Base-by-base conservation (phyloP, 1,140 invertebrate species). In the Drosophila miranda region DNA sequence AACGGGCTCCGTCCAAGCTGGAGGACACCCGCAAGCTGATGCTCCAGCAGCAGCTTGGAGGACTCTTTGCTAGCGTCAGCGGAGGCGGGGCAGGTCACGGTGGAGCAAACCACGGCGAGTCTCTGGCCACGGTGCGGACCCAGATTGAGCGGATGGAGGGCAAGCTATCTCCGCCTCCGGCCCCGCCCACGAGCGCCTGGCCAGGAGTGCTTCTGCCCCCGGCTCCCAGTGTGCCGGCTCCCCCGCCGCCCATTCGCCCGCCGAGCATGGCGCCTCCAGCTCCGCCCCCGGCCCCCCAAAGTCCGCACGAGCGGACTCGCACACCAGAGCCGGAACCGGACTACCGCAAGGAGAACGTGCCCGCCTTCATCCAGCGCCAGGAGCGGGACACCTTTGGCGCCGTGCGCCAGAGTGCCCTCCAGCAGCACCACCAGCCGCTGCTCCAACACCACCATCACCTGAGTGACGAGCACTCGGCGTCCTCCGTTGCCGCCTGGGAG, bases 21-120 rank as follows among this genome's bases (percentile, higher is more conserved):
- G 96, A 97, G 87, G 96, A 97, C 64, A 96, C 96, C 21, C 93
- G 97, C 50, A 96, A 96, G 80, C 91, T 96, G 41, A 94, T 97
- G 92, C 91, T 98, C 14, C 96, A 98, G 80, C 94, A 96, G 75
- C 96, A 98, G 92, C 91, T 98, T 28, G 94, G 95, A 79, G 94
- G 93, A 42, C 77, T 82, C 56, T 90, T 92, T 68, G 71, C 64
- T 48, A 81, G 73, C 50, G 87, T 77, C 21, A 70, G 26, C 8
- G 42, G 52, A 2, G 63, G 45, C 1, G 61, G 48, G 4, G 21
- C 9, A 9, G 45, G 38, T 13, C 8, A 7, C 2, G 14, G 38
- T 0, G 34, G 30, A 0, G 46, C 19, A 16, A 14, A 7, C 14
- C 41, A 49, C n/a, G 38, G 9, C 13, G 79, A 84, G 2, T 86